Evolutionary conservation across 64 coral and sea anemone genomes (phyloP).

Genomic region (Acropora yongei): DNA sequence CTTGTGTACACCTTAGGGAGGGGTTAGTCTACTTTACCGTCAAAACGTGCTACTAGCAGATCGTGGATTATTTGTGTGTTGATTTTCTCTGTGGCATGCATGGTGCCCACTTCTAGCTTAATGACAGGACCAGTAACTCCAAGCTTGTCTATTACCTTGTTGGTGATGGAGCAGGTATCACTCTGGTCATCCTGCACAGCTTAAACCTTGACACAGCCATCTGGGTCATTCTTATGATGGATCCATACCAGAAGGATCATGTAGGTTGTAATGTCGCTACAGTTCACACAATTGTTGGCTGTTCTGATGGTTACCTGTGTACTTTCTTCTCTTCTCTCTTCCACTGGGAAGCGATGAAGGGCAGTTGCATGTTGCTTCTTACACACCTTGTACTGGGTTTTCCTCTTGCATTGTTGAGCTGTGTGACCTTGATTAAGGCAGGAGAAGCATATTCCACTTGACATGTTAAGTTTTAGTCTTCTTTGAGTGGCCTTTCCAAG

Average conservation of each 20-base stretch:
- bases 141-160: slow-evolving; percentile 15
- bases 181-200: slow-evolving; percentile 82
- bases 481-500: slow-evolving; percentile 20
- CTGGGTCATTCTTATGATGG: slow-evolving; percentile 53
- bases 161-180: slow-evolving; percentile 71
- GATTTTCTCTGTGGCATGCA: slow-evolving; percentile 72
- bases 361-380: slow-evolving; percentile 66
- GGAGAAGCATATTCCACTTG: slow-evolving; percentile 54
- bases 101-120: slow-evolving; percentile 68
- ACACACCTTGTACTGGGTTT: slow-evolving; percentile 33
- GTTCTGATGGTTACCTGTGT: slow-evolving; percentile 17
- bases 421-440: slow-evolving; percentile 44
- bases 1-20: slow-evolving; percentile 61
- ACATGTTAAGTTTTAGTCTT: slow-evolving; percentile 38
- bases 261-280: slow-evolving; percentile 46
- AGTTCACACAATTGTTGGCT: slow-evolving; percentile 33
- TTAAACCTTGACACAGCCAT: slow-evolving; percentile 24
- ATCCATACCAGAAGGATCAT: slow-evolving; percentile 76
- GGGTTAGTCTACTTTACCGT: slow-evolving; percentile 21
- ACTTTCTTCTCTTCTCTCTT: neutral
- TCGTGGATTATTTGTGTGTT: slow-evolving; percentile 55
- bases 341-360: neutral
- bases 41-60: slow-evolving; percentile 37
- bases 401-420: slow-evolving; percentile 33
- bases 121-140: slow-evolving; percentile 49